Base-by-base conservation (phyloP, 1,140 invertebrate genomes). In the Camponotus vicinus region DNA sequence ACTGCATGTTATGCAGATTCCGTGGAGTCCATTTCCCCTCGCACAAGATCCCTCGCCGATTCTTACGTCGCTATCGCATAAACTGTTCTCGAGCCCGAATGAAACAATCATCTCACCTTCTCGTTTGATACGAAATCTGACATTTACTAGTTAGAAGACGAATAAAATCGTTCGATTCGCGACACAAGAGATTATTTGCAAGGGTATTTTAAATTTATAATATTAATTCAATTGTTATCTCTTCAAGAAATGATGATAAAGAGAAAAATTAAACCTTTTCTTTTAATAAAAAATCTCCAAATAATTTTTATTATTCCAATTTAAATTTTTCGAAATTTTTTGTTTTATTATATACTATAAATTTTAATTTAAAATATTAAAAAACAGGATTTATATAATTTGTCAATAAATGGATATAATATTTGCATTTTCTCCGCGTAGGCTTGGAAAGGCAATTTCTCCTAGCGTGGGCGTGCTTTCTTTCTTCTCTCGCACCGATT, bases 1-100 rank as follows among this genome's bases (percentile, higher is more conserved):
- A 88, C 89, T 87, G 89, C 88, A 91, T 70, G 88, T 92, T 92
- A 92, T 92, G 92, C 92, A 92, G 90, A 92, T 92, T 86, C 87
- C 83, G 57, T 73, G 71, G 61, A 84, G 67, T n/a, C 37, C 71
- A 34, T 64, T 71, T 52, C 67, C 63, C 13, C 27, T 55, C 34
- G 61, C 32, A 8, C 59, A 55, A 49, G 40, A 79, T 37, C 52
- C 11, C 27, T 69, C 83, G 75, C 27, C n/a, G 71, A 64, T 84
- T 59, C 71, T 76, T 34, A 18, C 21, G 5, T 37, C 49, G 64
- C 21, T 32, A 57, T 55, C 27, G 49, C 27, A 34, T 67, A n/a
- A 55, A 21, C 64, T 9, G 61, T 55, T 52, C 49, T 13, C 3
- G 55, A 70, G 21, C 13, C 6, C 40, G 55, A 71, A 71, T 3